Evolutionary conservation across 2,888 invertebrate species (phyloP), one percentile per base, ranked within the genome.

Genomic region (Agrenia bidenticulata): DNA sequence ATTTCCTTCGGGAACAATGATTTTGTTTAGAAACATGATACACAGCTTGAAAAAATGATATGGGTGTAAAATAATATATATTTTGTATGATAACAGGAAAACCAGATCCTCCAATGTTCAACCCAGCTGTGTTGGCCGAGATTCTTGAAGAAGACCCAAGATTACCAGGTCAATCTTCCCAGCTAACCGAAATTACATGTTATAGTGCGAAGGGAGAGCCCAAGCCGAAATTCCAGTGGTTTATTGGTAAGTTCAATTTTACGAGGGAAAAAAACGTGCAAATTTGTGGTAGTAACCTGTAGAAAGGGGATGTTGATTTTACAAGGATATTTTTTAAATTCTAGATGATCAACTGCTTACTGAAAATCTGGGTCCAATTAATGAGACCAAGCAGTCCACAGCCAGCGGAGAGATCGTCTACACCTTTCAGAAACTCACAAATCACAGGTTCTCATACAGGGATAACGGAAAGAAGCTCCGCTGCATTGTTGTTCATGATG

Each of bases 191-290:
- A 37, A 64, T 75, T 15, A 64, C 69, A 21, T 74, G 73, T 61
- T 70, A 63, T 41, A 66, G 72, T 32, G 24, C 32, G 1, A 68
- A 69, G 49, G 76, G 73, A 9, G 63, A 67, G 42, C 76, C 76
- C 7, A 50, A 64, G 57, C 76, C 76, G 50, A 68, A 61, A 62
- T 73, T 74, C 66, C 65, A 72, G 51, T 76, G 74, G 74, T 76
- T 74, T 61, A 67, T 74, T 56, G 74, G 74, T 74, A 73, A 59
- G 64, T 23, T 19, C 42, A 51, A 42, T n/a, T 26, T n/a, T 23
- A 39, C 24, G 17, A 15, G 45, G 42, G 32, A 17, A n/a, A n/a
- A 26, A 26, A 17, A n/a, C n/a, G n/a, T n/a, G n/a, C n/a, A n/a
- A n/a, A 57, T 32, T 54, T 41, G n/a, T 53, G 54, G 15, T 53